Conservation (phyloP, 2,888 invertebrate species). For the Eledona agricola region DNA sequence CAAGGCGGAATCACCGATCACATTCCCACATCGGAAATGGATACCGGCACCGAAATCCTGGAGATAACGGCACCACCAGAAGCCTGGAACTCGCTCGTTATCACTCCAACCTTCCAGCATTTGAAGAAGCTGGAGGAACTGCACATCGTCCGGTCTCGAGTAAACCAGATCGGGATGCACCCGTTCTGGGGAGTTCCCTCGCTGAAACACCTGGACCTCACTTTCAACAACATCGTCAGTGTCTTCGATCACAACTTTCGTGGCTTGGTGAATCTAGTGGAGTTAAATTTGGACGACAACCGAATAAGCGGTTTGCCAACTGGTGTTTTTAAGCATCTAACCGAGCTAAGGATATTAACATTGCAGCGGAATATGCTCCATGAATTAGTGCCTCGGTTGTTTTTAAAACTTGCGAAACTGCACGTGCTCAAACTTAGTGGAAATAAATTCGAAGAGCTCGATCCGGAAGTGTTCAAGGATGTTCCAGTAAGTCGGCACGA, state of each 20-base stretch:
- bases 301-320: conserved; percentile 78
- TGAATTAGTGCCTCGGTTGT: conserved; percentile 75
- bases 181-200: conserved; percentile 81
- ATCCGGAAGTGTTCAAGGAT: conserved; percentile 83
- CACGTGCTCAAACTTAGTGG: conserved; percentile 77
- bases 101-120: conserved; percentile 69
- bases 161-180: conserved; percentile 80
- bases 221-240: conserved; percentile 76
- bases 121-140: conserved; percentile 72
- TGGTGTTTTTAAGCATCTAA: conserved; percentile 78
- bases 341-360: conserved; percentile 73
- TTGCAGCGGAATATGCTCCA: conserved; percentile 74
- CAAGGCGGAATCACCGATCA: conserved; percentile 71
- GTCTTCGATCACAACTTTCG: conserved; percentile 79
- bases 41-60: conserved; percentile 71
- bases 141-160: conserved; percentile 75
- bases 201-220: conserved; percentile 71
- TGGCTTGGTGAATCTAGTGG: conserved; percentile 76
- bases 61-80: conserved; percentile 72
- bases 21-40: conserved; percentile 72
- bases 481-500: conserved; percentile 64
- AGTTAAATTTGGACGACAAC: conserved; percentile 78
- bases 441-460: conserved; percentile 77
- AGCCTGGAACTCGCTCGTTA: conserved; percentile 63
- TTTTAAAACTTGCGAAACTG: conserved; percentile 77